phyloP scores from a whole-genome alignment of 2,888 invertebrate species.

The Chaitophorus viminalis region DNA sequence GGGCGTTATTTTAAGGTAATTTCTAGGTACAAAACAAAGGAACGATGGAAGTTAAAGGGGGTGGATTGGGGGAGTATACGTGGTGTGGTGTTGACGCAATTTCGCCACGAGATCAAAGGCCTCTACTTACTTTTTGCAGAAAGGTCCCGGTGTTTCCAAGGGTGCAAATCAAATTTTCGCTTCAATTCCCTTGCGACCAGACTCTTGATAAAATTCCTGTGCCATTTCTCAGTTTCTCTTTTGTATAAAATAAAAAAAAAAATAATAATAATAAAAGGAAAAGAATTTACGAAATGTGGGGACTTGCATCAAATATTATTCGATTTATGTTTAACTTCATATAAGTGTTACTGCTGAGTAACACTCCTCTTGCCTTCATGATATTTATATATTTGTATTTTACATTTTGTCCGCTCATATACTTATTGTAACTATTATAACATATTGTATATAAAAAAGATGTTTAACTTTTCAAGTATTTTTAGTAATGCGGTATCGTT shows the following conservation, averaged over 20 bases:
- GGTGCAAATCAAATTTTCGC: constrained; percentile 66
- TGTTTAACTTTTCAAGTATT: neutral
- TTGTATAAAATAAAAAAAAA: constrained; percentile 1
- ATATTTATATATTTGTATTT: too few relatives aligned
- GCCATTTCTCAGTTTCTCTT: constrained; percentile 15
- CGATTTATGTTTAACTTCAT: constrained; percentile 35
- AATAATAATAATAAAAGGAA: constrained; percentile 2
- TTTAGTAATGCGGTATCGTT: neutral
- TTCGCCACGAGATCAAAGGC: constrained; percentile 57
- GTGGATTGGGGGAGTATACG: neutral
- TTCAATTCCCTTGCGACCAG: constrained; percentile 63
- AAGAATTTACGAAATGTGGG: constrained; percentile 25
- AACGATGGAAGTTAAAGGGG: constrained; percentile 26
- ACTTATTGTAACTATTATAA: too few relatives aligned
- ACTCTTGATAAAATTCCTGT: constrained; percentile 56
- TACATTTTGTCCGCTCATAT: too few relatives aligned
- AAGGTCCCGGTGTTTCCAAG: constrained; percentile 55
- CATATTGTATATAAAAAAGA: too few relatives aligned
- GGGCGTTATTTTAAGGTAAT: constrained; percentile 60
- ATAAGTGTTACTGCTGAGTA: too few relatives aligned
- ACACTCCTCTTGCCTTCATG: too few relatives aligned
- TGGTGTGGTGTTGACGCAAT: constrained; percentile 61
- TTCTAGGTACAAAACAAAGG: constrained; percentile 58
- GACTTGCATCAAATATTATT: constrained; percentile 37
- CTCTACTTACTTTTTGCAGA: constrained; percentile 39